phyloP scores from a whole-genome alignment of 2,888 invertebrate species.

The Drosophila leonis region DNA sequence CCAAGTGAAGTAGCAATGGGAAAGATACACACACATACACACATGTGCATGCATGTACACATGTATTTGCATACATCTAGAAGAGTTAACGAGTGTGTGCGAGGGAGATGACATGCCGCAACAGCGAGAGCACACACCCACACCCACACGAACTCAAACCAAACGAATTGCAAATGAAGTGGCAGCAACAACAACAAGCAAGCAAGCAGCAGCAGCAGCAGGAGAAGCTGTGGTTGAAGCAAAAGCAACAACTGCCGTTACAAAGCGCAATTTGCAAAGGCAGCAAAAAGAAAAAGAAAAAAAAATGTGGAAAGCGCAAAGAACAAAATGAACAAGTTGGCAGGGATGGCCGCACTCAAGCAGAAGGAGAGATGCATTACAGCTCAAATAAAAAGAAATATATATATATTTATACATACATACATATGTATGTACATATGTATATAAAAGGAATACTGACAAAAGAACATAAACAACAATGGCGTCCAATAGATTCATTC shows the following conservation, averaged over 20 bases:
- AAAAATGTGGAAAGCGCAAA: slow-evolving; percentile 33
- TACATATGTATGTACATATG: too few species aligned
- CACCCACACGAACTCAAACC: slow-evolving; percentile 31
- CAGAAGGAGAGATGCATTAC: slow-evolving; percentile 40
- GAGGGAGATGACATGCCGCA: slow-evolving; percentile 16
- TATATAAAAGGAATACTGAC: slow-evolving; percentile 39
- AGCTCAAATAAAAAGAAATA: slow-evolving; percentile 20
- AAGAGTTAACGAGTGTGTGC: slow-evolving; percentile 22
- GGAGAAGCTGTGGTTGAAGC: slow-evolving; percentile 12
- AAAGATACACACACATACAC: neutral
- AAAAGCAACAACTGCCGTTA: slow-evolving; percentile 39
- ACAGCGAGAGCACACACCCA: slow-evolving; percentile 15
- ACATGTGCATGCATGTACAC: neutral
- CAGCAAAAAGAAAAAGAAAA: slow-evolving; percentile 35
- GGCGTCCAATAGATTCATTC: slow-evolving; percentile 30
- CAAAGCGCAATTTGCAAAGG: slow-evolving; percentile 41
- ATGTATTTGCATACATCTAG: neutral
- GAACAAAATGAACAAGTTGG: slow-evolving; percentile 40
- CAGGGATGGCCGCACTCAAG: slow-evolving; percentile 35
- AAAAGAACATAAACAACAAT: slow-evolving; percentile 51
- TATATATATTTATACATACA: neutral
- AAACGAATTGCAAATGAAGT: slow-evolving; percentile 66
- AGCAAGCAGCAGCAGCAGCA: slow-evolving; percentile 1
- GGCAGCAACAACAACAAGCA: slow-evolving; percentile 44
- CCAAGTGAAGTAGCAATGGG: slow-evolving; percentile 37